Evolutionary conservation across 2,797 vertebrate genomes (phyloP), one percentile per base, ranked within the genome.

Genomic region (Hylomyscus alleni): DNA sequence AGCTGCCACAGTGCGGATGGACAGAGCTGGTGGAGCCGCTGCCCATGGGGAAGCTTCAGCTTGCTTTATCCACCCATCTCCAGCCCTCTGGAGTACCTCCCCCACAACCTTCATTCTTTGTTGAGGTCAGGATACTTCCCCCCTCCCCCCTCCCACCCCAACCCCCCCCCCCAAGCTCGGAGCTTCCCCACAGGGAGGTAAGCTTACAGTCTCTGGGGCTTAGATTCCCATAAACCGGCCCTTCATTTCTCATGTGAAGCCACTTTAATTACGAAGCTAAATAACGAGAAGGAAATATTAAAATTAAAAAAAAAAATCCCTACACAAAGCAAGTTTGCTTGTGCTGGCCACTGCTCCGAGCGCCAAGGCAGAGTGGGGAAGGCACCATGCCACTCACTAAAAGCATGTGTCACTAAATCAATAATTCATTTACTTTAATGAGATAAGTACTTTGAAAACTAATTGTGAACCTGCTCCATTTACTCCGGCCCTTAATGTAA

Each of bases 391-490:
- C 99, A 98, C 99, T 99, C 99, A 98, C 99, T 99, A 99, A 99
- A 99, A 99, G 99, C 99, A 98, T 98, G 99, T 99, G 99, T 99
- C 99, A 98, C 99, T 99, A 99, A 99, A 99, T 99, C 99, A 99
- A 99, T 99, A 99, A 99, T 99, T 99, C 98, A 99, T 99, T 99
- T 99, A 99, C 99, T 99, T 99, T 99, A 99, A 99, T 99, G 99
- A 99, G 99, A 99, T 99, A 99, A 99, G 99, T 99, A 99, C 99
- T 99, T 98, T 98, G 99, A 99, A 99, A 99, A 99, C 99, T 99
- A 99, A 99, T 99, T 99, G 99, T 99, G 99, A 99, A 98, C 98
- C 98, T 98, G 98, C 99, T 99, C 99, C 99, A 99, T 99, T 99
- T 99, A 99, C 99, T 99, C 98, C 98, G 98, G 98, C 98, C 98